Percentiles rank a stretch among this genome's conserved stretches.
Conservation (phyloP, 2,797 vertebrate genomes). For the Alcedo quadribrachys region DNA sequence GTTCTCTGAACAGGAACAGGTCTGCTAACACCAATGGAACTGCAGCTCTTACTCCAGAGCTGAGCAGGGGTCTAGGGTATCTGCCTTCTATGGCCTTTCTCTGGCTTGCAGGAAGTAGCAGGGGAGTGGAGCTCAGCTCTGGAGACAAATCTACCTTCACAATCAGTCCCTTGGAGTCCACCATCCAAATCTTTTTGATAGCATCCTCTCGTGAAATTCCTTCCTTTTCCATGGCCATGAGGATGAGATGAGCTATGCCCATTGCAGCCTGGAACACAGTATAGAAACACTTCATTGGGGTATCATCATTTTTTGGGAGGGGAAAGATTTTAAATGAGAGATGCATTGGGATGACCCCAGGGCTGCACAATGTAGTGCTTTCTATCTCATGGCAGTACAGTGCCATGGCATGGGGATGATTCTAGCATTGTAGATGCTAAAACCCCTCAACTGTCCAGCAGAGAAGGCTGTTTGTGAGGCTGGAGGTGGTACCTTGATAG, state of each 20-base stretch:
- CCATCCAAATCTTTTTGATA: constrained; percentile 94
- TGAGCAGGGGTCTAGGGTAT: not conserved
- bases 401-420: not conserved
- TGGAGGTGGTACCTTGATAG: not conserved
- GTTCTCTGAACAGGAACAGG: not conserved
- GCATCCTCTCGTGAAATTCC: constrained; percentile 86
- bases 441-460: not conserved
- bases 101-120: not conserved
- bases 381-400: not conserved
- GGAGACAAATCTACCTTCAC: constrained; percentile 86
- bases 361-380: not conserved
- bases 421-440: not conserved
- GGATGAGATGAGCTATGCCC: constrained; percentile 92
- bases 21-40: not conserved
- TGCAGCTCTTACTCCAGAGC: not conserved
- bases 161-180: constrained; percentile 95
- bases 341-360: not conserved
- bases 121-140: not conserved
- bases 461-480: not conserved
- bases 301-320: not conserved
- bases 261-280: constrained; percentile 86
- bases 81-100: not conserved
- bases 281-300: not conserved
- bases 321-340: not conserved
- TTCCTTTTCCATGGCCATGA: constrained; percentile 97